These are phyloP conservation scores for Asteroscopus sphinx DNA, from an alignment of 2,888 invertebrate genomes.

Conservation along the genomic window DNA sequence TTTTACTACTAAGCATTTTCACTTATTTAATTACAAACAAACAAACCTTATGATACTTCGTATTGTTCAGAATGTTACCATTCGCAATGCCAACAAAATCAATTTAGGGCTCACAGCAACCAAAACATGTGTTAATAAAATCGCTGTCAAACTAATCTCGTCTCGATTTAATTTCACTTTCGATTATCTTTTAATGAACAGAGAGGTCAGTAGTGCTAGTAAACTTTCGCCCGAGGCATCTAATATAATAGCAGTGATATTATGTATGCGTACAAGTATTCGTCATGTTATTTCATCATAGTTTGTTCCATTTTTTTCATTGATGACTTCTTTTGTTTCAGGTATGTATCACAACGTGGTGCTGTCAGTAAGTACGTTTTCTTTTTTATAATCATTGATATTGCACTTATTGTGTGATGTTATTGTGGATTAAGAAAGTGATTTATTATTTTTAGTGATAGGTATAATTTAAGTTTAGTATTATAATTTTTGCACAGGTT, in stretches of 20 bases:
- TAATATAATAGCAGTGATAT: constrained; percentile 72
- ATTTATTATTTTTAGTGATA: neutral
- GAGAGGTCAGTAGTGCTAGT: constrained; percentile 78
- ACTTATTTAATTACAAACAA: constrained; percentile 29
- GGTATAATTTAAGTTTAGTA: too few relatives aligned
- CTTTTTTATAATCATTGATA: constrained; percentile 13
- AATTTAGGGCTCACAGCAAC: constrained; percentile 22
- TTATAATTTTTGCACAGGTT: neutral
- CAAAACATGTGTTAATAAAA: constrained; percentile 74
- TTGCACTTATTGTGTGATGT: neutral
- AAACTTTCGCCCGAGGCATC: constrained; percentile 82
- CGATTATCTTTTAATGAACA: constrained; percentile 84
- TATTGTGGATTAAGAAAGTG: constrained; percentile 11
- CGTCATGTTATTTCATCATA: constrained; percentile 69
- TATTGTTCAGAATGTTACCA: constrained; percentile 19
- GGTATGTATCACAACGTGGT: constrained; percentile 67
- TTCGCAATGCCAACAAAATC: constrained; percentile 27
- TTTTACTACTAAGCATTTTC: constrained; percentile 4
- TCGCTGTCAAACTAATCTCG: constrained; percentile 76
- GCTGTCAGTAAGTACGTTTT: constrained; percentile 32
- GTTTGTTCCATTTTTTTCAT: constrained; percentile 53
- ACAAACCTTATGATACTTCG: constrained; percentile 4
- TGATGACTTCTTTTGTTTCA: constrained; percentile 69
- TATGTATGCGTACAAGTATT: constrained; percentile 68
- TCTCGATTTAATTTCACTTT: constrained; percentile 86